Conservation (phyloP, 2,113 vertebrate genomes). For the Ciconia stormi region DNA sequence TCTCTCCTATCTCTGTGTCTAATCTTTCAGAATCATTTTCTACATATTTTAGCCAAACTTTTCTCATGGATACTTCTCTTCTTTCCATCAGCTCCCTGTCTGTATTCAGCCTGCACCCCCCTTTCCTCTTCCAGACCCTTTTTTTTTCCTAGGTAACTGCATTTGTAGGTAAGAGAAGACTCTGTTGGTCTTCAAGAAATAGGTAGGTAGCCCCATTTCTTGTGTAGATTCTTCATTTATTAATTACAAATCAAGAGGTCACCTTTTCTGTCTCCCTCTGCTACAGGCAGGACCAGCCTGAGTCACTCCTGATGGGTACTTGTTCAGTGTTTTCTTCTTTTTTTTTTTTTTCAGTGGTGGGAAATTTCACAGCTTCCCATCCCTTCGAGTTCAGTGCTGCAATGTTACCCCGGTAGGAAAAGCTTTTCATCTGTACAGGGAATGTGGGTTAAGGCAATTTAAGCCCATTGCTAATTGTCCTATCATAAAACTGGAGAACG, state of each 20-base stretch:
- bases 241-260: neutral
- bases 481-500: accelerated
- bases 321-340: neutral
- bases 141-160: neutral
- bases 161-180: neutral
- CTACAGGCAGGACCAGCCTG: neutral
- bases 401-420: neutral
- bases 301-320: neutral
- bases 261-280: neutral
- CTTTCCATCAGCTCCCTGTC: neutral
- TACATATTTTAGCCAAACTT: neutral
- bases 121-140: neutral
- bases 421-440: neutral
- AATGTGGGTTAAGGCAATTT: neutral
- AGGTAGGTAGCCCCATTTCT: neutral
- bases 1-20: neutral
- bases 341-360: neutral
- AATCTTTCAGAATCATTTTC: neutral
- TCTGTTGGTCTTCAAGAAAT: too few species aligned
- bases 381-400: neutral
- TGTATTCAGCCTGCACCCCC: neutral
- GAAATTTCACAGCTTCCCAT: neutral
- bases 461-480: neutral
- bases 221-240: neutral
- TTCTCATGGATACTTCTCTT: neutral